These are phyloP conservation scores for Pachydiplax longipennis DNA, from an alignment of 2,888 invertebrate genomes.

Conservation along the genomic window DNA sequence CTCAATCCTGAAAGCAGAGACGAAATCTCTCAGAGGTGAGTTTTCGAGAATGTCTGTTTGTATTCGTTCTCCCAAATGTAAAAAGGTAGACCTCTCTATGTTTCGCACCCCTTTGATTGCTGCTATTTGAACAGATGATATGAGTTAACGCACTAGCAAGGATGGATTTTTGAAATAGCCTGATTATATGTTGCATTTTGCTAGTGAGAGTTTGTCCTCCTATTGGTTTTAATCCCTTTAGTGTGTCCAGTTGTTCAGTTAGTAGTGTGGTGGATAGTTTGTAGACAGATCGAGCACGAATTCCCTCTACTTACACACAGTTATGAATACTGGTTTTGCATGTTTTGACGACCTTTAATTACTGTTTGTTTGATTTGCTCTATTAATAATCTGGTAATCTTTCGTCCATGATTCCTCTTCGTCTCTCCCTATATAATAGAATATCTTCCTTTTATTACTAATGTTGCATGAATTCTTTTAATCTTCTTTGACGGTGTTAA, in stretches of 20 bases:
- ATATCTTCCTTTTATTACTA: neutral
- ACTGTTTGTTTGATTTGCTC: neutral
- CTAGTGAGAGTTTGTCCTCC: neutral
- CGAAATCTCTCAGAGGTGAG: constrained; percentile 38
- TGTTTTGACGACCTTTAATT: neutral
- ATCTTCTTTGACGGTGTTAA: neutral
- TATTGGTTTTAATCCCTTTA: neutral
- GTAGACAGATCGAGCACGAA: neutral
- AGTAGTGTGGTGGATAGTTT: neutral
- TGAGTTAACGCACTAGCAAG: neutral
- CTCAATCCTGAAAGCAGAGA: constrained; percentile 39
- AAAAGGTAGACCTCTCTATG: neutral
- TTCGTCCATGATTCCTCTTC: neutral
- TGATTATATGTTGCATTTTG: neutral
- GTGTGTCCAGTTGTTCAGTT: neutral
- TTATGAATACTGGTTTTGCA: neutral
- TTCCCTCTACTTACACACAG: neutral
- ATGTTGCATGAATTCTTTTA: neutral
- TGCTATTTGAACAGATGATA: neutral
- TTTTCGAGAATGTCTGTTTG: neutral
- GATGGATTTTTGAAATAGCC: neutral
- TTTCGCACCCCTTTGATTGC: neutral
- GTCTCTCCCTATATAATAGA: neutral
- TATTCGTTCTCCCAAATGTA: neutral
- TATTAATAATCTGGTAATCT: neutral